Base-by-base conservation (phyloP, 2,888 invertebrate species). In the Tenthredo distinguenda region DNA sequence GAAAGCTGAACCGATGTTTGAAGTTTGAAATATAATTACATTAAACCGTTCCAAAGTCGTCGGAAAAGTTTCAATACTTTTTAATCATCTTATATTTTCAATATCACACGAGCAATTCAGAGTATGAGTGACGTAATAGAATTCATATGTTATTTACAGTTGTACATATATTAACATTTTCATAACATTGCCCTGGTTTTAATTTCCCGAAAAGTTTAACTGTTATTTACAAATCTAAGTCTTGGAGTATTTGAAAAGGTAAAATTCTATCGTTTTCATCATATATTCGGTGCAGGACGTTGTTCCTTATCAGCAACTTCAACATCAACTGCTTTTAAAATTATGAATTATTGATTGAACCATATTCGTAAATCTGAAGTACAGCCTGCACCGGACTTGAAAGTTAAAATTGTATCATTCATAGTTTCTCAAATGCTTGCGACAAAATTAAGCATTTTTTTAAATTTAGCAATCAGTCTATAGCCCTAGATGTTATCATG, bases 1-100 rank as follows among this genome's bases (percentile, higher is more conserved):
- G 89, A 88, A 86, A 87, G 82, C 84, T 87, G 12, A n/a, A 21
- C 40, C 26, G 18, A 10, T n/a, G 5, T 10, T 40, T 81, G 12
- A 62, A 34, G 37, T 10, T 79, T 4, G 1, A 62, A 40, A 81
- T 62, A 58, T 21, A 62, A 15, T 40, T 21, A 15, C 62, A 81
- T 5, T 62, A 62, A 81, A 62, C 6, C n/a, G 3, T 43, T 15
- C 12, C 0, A 5, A 40, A 40, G 15, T n/a, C 58, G 4, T 15
- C 62, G 40, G 40, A 40, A 43, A 10, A 40, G 62, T 58, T 81
- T 40, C n/a, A 34, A 15, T 18, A 62, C 21, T 40, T 62, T 81
- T 62, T 7, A 21, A 62, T n/a, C n/a, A 81, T 81, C 37, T 58
- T 4, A 40, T 55, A 77, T 55, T 50, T 77, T 50, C n/a, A 50